Percentiles rank a stretch among this genome's conserved stretches.
Conservation (phyloP, 2,113 vertebrate genomes). For the Rousettus leschenaultii region DNA sequence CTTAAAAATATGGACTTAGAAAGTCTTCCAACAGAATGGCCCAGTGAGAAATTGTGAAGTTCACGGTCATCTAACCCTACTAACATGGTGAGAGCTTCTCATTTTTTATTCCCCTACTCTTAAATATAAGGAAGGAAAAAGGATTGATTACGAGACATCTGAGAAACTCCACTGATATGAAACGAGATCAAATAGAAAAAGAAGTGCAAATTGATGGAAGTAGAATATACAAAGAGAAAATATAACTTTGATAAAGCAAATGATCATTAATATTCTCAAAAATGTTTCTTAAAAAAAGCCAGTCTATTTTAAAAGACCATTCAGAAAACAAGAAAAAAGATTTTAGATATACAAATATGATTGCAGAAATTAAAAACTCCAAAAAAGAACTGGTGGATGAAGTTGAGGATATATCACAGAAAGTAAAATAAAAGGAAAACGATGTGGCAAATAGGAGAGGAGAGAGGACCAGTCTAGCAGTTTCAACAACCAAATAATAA, state of each 20-base stretch:
- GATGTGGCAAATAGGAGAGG: background rate
- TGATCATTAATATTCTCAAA: background rate
- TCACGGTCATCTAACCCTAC: background rate
- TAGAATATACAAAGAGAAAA: background rate
- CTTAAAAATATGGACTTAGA: background rate
- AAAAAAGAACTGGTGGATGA: background rate
- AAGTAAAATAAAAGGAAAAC: constrained; percentile 20
- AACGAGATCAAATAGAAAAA: background rate
- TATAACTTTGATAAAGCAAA: background rate
- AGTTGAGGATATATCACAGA: background rate
- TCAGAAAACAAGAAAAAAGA: background rate
- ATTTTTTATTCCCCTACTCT: background rate
- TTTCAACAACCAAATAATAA: background rate
- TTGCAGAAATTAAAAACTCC: background rate
- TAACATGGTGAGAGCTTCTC: background rate
- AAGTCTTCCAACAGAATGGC: background rate
- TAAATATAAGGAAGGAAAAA: background rate
- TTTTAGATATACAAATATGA: background rate
- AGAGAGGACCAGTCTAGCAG: background rate
- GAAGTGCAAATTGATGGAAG: background rate
- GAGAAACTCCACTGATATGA: background rate
- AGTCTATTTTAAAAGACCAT: background rate
- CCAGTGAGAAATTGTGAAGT: background rate
- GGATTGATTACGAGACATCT: background rate
- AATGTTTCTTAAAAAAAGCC: background rate